These are phyloP conservation scores for Argentina silus DNA, from an alignment of 2,797 vertebrate genomes.

Conservation along the genomic window DNA sequence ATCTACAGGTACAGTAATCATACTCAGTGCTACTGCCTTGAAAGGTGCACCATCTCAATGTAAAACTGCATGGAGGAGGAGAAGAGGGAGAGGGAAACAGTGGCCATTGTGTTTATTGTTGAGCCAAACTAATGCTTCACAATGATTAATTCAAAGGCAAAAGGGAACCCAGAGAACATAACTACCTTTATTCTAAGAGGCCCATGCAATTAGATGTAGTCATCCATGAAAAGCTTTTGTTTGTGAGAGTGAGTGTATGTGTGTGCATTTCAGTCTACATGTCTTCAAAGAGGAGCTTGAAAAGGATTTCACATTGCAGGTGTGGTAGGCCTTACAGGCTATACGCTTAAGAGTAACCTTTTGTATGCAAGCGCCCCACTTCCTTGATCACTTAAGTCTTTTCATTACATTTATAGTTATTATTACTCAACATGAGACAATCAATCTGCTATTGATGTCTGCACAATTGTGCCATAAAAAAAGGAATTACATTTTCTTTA, in stretches of 20 bases:
- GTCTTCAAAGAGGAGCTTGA: constrained; percentile 20
- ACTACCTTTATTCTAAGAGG: constrained; percentile 62
- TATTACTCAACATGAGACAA: constrained; percentile 37
- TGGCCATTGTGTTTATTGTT: constrained; percentile 21
- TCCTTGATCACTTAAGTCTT: constrained; percentile 42
- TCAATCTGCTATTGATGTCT: constrained; percentile 34
- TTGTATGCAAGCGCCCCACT: constrained; percentile 36
- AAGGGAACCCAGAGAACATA: constrained; percentile 23
- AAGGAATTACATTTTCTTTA: constrained; percentile 20
- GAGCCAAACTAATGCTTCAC: neutral
- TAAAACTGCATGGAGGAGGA: constrained; percentile 39
- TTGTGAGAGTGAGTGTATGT: constrained; percentile 44
- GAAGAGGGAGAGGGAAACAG: constrained; percentile 48
- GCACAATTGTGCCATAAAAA: neutral
- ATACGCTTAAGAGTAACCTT: constrained; percentile 43
- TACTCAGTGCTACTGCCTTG: constrained; percentile 20
- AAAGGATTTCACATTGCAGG: constrained; percentile 44
- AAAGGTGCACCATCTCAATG: constrained; percentile 3
- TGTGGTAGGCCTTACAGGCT: constrained; percentile 28
- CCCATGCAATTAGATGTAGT: constrained; percentile 69
- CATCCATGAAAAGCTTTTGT: constrained; percentile 71
- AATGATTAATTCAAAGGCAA: constrained; percentile 69
- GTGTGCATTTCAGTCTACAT: constrained; percentile 53
- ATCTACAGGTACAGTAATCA: constrained; percentile 37
- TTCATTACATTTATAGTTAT: constrained; percentile 54